A percentile compares a stretch with the other conserved stretches of the same genome.
Evolutionary conservation across 2,113 vertebrate genomes (phyloP).

Genomic region (Balaenoptera acutorostrata): DNA sequence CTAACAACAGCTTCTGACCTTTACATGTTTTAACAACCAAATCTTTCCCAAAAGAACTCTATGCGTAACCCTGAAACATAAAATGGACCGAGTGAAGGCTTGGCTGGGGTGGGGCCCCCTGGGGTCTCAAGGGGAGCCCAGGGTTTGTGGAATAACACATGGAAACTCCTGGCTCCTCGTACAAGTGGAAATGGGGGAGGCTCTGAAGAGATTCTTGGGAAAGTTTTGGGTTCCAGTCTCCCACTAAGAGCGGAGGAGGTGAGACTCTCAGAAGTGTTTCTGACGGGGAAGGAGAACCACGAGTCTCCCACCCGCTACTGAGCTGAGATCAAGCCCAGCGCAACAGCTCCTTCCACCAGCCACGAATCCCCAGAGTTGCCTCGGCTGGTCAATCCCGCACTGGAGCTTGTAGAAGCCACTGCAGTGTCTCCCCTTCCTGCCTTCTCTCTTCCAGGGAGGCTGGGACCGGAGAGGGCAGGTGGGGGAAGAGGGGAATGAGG

Average conservation of each 20-base stretch:
- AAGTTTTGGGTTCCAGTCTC: background rate
- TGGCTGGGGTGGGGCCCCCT: background rate
- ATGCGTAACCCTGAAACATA: background rate
- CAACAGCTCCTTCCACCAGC: background rate
- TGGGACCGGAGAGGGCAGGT: background rate
- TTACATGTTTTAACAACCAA: background rate
- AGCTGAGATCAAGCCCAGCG: background rate
- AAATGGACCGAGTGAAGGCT: background rate
- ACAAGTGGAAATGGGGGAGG: background rate
- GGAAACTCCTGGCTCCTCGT: background rate
- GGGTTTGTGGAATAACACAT: fast-evolving
- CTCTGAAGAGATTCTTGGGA: background rate
- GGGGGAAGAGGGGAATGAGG: background rate
- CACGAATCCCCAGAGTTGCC: background rate
- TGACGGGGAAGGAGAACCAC: background rate
- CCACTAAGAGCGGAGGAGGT: background rate
- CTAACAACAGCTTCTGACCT: background rate
- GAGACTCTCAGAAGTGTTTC: background rate
- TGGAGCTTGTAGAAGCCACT: background rate
- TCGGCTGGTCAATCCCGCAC: fast-evolving
- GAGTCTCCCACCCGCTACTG: background rate
- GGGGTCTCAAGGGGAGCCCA: background rate
- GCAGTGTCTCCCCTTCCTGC: background rate
- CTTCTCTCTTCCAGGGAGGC: background rate
- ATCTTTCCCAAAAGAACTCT: background rate